Conservation (phyloP, 2,888 invertebrate genomes). For the Acanthosepion esculentum region DNA sequence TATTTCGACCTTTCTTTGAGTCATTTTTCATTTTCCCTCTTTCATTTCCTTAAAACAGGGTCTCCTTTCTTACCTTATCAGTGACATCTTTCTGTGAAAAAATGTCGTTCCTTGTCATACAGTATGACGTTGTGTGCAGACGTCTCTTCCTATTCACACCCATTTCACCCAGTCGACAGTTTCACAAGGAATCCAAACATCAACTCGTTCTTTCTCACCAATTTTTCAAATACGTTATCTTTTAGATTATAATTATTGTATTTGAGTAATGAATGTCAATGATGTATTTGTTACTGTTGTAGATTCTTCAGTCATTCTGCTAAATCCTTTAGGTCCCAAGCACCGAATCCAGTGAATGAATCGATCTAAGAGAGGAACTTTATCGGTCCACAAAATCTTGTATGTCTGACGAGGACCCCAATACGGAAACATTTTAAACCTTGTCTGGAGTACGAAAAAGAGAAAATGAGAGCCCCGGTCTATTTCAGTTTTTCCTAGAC, state of each 20-base stretch:
- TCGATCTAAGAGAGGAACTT: too few species aligned
- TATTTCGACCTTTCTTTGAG: not conserved
- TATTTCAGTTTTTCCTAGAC: too few species aligned
- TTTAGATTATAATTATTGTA: not conserved
- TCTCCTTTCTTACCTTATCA: not conserved
- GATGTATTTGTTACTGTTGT: not conserved
- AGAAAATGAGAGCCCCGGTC: too few species aligned
- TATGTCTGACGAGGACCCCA: too few species aligned
- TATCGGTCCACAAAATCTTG: too few species aligned
- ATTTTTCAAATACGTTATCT: not conserved
- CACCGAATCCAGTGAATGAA: too few species aligned
- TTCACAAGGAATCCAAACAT: not conserved
- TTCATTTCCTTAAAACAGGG: not conserved
- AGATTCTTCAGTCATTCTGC: not conserved
- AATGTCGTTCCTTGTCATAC: not conserved
- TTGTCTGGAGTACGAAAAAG: too few species aligned
- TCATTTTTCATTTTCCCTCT: not conserved
- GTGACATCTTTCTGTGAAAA: not conserved
- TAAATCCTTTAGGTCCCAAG: not conserved
- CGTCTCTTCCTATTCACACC: not conserved
- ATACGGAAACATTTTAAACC: too few species aligned
- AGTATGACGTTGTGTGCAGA: not conserved
- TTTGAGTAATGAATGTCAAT: conserved; percentile 18
- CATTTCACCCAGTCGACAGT: not conserved
- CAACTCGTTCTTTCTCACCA: not conserved